Conservation (phyloP, 1,140 invertebrate genomes). For the Drosophila biarmipes region DNA sequence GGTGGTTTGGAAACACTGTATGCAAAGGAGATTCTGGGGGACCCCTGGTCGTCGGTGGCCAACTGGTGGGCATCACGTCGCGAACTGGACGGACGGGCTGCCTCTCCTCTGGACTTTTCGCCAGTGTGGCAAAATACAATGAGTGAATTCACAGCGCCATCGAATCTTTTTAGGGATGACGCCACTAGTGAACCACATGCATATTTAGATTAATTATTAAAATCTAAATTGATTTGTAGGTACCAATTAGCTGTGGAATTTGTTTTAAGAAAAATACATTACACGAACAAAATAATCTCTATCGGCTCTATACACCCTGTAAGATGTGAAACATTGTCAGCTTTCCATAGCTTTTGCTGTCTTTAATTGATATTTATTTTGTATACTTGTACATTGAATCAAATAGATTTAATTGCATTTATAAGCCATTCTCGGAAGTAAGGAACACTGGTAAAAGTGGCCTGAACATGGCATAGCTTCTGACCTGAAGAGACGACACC, state of each 20-base stretch:
- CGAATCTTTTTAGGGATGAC: no score
- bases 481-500: not conserved
- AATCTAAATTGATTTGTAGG: no score
- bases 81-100: not conserved
- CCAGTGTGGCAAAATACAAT: no score
- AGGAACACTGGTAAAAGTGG: not conserved
- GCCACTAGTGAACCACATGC: no score
- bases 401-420: not conserved
- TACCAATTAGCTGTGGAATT: no score
- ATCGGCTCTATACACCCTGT: no score
- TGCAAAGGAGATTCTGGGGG: not conserved
- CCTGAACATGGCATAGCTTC: not conserved
- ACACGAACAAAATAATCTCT: no score
- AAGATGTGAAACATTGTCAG: no score
- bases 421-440: not conserved
- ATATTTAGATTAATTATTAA: no score
- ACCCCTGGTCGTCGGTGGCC: not conserved
- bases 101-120: not conserved
- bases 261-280: no score
- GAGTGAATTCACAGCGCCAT: no score
- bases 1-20: not conserved
- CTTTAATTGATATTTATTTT: not conserved
- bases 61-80: not conserved
- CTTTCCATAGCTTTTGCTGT: no score
- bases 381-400: not conserved